These are phyloP conservation scores for Sialia sialis DNA, from an alignment of 2,113 vertebrate genomes.

Conservation along the genomic window DNA sequence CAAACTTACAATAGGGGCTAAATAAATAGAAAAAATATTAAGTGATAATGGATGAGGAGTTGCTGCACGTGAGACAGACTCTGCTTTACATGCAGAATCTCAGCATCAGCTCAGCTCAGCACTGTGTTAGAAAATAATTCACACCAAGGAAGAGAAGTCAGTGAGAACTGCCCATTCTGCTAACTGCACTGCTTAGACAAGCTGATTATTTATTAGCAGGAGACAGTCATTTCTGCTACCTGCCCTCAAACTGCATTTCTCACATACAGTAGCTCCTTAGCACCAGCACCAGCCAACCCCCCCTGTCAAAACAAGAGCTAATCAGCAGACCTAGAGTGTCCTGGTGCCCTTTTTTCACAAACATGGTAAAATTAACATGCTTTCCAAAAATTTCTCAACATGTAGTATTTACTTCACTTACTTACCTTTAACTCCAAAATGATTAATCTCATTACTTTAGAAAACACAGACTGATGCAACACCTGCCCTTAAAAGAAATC, in stretches of 20 bases:
- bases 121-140: accelerated
- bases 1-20: neutral
- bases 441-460: neutral
- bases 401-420: neutral
- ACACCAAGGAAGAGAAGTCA: neutral
- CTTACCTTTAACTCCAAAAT: neutral
- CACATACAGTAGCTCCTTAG: neutral
- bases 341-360: neutral
- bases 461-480: neutral
- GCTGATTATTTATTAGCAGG: neutral
- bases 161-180: neutral
- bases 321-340: neutral
- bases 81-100: neutral
- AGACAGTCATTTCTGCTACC: neutral
- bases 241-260: neutral
- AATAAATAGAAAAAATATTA: neutral
- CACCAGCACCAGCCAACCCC: neutral
- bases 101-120: neutral
- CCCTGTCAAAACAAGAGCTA: neutral
- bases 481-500: neutral
- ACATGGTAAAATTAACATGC: neutral
- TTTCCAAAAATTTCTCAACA: neutral
- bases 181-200: neutral
- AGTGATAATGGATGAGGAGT: neutral
- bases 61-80: neutral